Percentiles rank a stretch among this genome's conserved stretches.
Conservation (phyloP, 2,888 invertebrate genomes). For the Limnephilus rhombicus region DNA sequence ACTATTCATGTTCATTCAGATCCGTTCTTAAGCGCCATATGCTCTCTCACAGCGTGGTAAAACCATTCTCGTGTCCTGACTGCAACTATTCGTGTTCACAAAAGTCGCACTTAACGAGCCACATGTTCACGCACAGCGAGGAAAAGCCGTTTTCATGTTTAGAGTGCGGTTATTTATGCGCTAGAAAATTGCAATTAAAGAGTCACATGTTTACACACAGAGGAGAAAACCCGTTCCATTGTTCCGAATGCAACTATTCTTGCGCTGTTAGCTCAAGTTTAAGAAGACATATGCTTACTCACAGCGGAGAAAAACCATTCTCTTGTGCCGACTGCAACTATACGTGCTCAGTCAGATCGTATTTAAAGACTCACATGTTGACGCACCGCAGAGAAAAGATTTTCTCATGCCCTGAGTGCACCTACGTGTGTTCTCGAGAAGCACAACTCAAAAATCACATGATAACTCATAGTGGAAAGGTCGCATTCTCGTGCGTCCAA, state of each 20-base stretch:
- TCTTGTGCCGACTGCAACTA: neutral
- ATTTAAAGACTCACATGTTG: constrained; percentile 5
- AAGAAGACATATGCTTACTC: neutral
- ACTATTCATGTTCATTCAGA: constrained; percentile 1
- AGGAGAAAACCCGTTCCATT: neutral
- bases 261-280: neutral
- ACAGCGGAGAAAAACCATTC: neutral
- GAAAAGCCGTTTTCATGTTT: neutral
- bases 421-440: neutral
- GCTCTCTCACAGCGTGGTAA: neutral
- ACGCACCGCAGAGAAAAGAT: neutral
- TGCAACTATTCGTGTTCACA: neutral
- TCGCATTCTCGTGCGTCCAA: neutral
- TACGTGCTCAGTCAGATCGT: neutral
- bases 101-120: neutral
- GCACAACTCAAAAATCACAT: neutral
- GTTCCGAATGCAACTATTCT: neutral
- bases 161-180: neutral
- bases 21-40: neutral
- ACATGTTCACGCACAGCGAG: neutral
- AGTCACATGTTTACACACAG: constrained; percentile 2
- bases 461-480: neutral
- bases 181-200: neutral
- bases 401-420: neutral
- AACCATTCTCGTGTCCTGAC: neutral